Evolutionary conservation across 1,140 invertebrate genomes (phyloP).

Genomic region (Brachionus rotundiformis): DNA sequence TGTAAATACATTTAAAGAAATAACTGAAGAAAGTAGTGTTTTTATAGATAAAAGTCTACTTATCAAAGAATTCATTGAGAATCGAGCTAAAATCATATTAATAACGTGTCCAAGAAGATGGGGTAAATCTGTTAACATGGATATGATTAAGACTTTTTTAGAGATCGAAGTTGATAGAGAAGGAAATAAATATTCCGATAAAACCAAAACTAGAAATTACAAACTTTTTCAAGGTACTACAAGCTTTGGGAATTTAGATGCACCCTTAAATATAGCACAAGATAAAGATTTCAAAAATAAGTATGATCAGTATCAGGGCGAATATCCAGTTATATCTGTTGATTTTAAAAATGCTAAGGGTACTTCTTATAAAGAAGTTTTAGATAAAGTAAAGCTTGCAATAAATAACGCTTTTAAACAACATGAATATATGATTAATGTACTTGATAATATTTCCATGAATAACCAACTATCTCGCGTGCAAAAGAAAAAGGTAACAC

Average conservation of each 20-base stretch:
- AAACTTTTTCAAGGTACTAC: not conserved
- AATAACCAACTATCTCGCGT: not conserved
- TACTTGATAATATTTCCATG: not conserved
- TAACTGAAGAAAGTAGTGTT: not conserved
- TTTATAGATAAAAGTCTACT: conserved; percentile 29
- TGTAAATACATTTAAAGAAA: not conserved
- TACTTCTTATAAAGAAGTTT: not conserved
- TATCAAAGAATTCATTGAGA: not conserved
- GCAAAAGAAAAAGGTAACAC: not conserved
- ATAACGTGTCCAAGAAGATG: conserved; percentile 28
- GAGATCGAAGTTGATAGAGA: conserved; percentile 32
- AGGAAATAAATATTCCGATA: conserved; percentile 36
- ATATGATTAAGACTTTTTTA: conserved; percentile 40
- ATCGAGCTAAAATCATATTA: conserved; percentile 3
- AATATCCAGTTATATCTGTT: conserved; percentile 34
- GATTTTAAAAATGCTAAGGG: conserved; percentile 33
- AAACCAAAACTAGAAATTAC: conserved; percentile 43
- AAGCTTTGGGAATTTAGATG: not conserved
- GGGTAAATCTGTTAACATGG: conserved; percentile 43
- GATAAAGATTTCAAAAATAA: conserved; percentile 25
- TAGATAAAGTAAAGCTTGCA: conserved; percentile 2
- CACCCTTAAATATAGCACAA: conserved; percentile 18
- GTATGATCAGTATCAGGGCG: conserved; percentile 2
- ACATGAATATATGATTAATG: conserved; percentile 3
- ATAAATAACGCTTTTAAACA: conserved; percentile 28